These are phyloP conservation scores for Halesus radiatus DNA, from an alignment of 1,140 invertebrate species.

Conservation along the genomic window DNA sequence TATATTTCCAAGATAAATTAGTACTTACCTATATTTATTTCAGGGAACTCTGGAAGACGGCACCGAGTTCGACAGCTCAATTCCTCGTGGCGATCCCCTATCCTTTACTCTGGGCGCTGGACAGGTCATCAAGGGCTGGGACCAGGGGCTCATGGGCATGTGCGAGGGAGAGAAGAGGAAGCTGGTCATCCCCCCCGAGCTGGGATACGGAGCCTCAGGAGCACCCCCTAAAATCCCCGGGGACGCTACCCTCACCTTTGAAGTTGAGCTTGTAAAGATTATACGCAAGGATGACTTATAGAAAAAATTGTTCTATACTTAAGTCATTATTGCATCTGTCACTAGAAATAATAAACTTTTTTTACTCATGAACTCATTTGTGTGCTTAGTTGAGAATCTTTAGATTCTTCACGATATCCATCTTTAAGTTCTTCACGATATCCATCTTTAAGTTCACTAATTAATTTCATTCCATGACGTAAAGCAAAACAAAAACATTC, in stretches of 20 bases:
- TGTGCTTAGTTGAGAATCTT: too few relatives aligned
- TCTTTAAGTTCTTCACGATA: too few relatives aligned
- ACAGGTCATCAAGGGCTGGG: constrained; percentile 90
- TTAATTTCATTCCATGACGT: too few relatives aligned
- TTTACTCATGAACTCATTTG: too few relatives aligned
- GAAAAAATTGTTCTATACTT: constrained; percentile 13
- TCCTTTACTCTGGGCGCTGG: constrained; percentile 84
- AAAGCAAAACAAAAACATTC: too few relatives aligned
- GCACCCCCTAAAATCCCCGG: constrained; percentile 86
- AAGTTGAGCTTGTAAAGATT: constrained; percentile 88
- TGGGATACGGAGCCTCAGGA: constrained; percentile 85
- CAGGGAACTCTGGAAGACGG: constrained; percentile 88
- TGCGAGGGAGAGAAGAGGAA: constrained; percentile 89
- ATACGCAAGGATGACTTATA: constrained; percentile 73
- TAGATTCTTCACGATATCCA: too few relatives aligned
- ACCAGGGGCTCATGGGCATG: constrained; percentile 89
- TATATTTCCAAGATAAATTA: too few relatives aligned
- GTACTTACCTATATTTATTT: constrained; percentile 3
- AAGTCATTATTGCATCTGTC: too few relatives aligned
- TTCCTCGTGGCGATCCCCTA: constrained; percentile 79
- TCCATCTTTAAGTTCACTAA: too few relatives aligned
- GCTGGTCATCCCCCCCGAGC: constrained; percentile 86
- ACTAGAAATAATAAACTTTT: too few relatives aligned
- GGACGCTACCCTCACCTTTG: constrained; percentile 85
- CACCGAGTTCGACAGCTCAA: constrained; percentile 88